phyloP scores from a whole-genome alignment of 2,797 vertebrate genomes.

The Triplophysa bombifrons region DNA sequence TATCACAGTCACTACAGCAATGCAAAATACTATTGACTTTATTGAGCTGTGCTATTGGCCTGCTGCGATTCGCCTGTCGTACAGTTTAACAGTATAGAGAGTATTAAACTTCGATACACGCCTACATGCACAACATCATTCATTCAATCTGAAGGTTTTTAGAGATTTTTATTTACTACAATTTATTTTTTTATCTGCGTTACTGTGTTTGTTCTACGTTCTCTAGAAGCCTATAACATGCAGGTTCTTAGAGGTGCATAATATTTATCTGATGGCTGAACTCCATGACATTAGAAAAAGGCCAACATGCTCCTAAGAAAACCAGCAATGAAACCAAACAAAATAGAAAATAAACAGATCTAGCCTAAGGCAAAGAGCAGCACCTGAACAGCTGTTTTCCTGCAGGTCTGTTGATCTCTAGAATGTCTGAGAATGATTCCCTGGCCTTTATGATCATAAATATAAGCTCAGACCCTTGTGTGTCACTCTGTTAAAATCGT shows the following conservation, averaged over 20 bases:
- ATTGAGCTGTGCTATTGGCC: constrained; percentile 43
- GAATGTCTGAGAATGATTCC: neutral
- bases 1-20: constrained; percentile 28
- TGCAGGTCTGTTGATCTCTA: constrained; percentile 39
- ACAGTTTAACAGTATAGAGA: neutral
- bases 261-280: constrained; percentile 27
- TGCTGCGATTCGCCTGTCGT: neutral
- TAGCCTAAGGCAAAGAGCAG: constrained; percentile 63
- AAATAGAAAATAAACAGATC: constrained; percentile 61
- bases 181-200: too few relatives aligned
- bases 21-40: constrained; percentile 25
- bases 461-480: constrained; percentile 12
- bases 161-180: too few relatives aligned
- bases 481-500: constrained; percentile 64
- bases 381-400: constrained; percentile 36
- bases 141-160: neutral
- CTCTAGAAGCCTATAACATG: neutral
- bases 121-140: constrained; percentile 4
- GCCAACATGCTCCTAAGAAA: constrained; percentile 42
- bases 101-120: neutral
- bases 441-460: neutral
- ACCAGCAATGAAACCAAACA: constrained; percentile 1
- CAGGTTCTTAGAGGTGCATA: constrained; percentile 13
- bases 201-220: too few relatives aligned
- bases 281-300: constrained; percentile 30